Base-by-base conservation (phyloP, 2,888 invertebrate genomes). In the Leptodirus hochenwartii region DNA sequence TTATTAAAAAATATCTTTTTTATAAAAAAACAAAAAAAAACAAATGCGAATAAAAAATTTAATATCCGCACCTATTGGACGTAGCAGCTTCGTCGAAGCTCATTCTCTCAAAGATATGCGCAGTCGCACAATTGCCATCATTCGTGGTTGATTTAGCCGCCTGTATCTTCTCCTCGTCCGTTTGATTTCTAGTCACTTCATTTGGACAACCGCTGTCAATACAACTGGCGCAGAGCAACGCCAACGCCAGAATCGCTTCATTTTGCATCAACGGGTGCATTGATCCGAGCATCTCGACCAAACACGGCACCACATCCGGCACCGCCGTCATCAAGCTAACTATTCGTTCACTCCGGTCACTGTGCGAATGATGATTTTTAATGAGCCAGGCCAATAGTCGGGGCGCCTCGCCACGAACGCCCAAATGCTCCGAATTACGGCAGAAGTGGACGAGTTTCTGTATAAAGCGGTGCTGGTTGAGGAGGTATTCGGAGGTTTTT, bases 221-320 rank as follows among this genome's bases (percentile, higher is more conserved):
- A 13, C 31, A 30, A 10, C 28, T 35, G 3, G 32, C 22, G 23
- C 56, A 54, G 6, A 80, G 55, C 22, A 81, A 62, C 38, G 70
- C 73, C 31, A 82, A 59, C 17, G 80, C 72, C 41, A 75, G 59
- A 32, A 81, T 63, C 0, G 81, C 77, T 56, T 84, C 82, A 49
- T 77, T 79, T 50, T 81, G 81, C 90, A 90, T 90, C 15, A 87
- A 70, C 5, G 76, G 61, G 57, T 87, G 82, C 44, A 80, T 77
- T 3, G 81, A 77, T 4, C 73, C 66, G 38, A 81, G 59, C 88
- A 90, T 87, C 52, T 70, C 69, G 8, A 82, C 73, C 41, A 90
- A 59, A 44, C 76, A 71, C 31, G 70, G 67, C 17, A 85, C 57
- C 34, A 77, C 77, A 35, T 77, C 78, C 26, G 72, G 66, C 12